phyloP scores from a whole-genome alignment of 2,113 vertebrate genomes.

The Corythornis cristatus region DNA sequence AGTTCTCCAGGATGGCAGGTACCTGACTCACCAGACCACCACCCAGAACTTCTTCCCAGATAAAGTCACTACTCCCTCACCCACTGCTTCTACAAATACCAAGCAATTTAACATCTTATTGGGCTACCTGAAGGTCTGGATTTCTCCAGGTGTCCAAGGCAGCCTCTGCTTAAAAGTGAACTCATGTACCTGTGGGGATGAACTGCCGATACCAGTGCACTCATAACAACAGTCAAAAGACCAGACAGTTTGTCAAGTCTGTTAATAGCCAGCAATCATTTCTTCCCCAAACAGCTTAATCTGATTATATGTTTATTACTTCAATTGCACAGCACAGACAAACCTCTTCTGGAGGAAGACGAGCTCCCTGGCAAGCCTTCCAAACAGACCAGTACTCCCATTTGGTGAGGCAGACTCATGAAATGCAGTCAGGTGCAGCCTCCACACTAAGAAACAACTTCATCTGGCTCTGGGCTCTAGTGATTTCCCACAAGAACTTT shows the following conservation, averaged over 20 bases:
- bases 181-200: neutral
- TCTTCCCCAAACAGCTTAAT: slow-evolving; percentile 3
- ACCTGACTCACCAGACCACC: slow-evolving; percentile 31
- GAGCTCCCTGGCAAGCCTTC: neutral
- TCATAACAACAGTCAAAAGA: neutral
- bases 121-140: neutral
- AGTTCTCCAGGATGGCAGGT: neutral
- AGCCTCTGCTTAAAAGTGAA: neutral
- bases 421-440: neutral
- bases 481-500: neutral
- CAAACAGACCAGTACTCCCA: neutral
- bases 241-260: neutral
- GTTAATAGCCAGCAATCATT: neutral
- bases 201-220: neutral
- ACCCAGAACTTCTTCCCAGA: neutral
- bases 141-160: neutral
- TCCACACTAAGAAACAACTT: neutral
- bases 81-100: neutral
- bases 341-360: neutral
- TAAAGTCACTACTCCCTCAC: neutral
- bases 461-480: neutral
- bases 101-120: neutral
- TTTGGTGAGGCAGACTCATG: accelerated
- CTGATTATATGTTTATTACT: neutral
- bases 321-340: slow-evolving; percentile 7